Evolutionary conservation across 1,140 invertebrate genomes (phyloP), one percentile per base, ranked within the genome.

Genomic region (Drosophila sp.): DNA sequence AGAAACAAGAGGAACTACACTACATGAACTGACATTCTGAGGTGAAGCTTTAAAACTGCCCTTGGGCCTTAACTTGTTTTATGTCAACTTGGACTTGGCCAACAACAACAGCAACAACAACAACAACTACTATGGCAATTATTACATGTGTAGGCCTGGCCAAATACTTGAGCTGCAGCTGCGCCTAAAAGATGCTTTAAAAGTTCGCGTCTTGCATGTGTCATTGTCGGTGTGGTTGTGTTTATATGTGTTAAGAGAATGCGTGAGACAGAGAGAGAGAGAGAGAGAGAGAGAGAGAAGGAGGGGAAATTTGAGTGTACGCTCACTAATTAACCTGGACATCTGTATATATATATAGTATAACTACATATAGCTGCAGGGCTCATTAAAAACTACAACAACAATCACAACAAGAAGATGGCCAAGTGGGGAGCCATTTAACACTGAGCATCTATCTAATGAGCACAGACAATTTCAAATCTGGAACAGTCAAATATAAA

Each of bases 121-220:
- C 73, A 74, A 76, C 35, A 17, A 17, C 17, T 17, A 17, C 76
- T 50, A 73, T 70, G 69, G 72, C 82, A 86, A 86, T 86, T 86
- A 86, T 79, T 70, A 69, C 62, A 47, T 72, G 61, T 72, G 78
- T 73, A 67, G 70, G 56, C 17, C 70, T 23, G 32, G 61, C 44
- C 33, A 74, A 72, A 79, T 68, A 78, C 84, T 86, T 79, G 80
- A 89, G 68, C 50, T 89, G 80, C 84, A 89, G 73, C 84, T 89
- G 84, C 63, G 77, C 70, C 80, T 75, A 78, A 84, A 82, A 89
- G 80, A 89, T 74, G 72, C 79, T 86, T 87, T 83, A 76, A 86
- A 86, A 81, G 74, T 64, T 60, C 33, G 69, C 65, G 58, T 40
- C 29, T 27, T 68, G 64, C 41, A 65, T 32, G 47, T 11, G 40